Evolutionary conservation across 2,113 vertebrate genomes (phyloP).

Genomic region (Halcyon senegalensis): DNA sequence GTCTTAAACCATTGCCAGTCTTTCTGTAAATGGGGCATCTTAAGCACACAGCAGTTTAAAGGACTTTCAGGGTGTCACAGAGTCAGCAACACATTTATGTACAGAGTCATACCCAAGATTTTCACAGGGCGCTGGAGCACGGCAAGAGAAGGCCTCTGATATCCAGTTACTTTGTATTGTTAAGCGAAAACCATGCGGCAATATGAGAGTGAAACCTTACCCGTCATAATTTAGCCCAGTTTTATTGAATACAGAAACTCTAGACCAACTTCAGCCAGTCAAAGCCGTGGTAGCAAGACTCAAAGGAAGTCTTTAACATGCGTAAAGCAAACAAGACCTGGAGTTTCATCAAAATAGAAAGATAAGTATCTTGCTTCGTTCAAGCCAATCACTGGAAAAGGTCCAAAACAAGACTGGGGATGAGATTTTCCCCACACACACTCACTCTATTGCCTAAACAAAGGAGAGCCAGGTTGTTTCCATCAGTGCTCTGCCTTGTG

Average conservation of each 20-base stretch:
- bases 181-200: not conserved
- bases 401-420: not conserved
- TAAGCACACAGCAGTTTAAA: not conserved
- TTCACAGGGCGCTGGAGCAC: not conserved
- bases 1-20: not conserved
- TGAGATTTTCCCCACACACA: not conserved
- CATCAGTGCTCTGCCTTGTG: not conserved
- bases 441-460: not conserved
- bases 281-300: not conserved
- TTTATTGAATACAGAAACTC: not conserved
- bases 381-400: not conserved
- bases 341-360: not conserved
- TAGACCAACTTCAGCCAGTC: not conserved
- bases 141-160: not conserved
- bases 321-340: not conserved
- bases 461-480: not conserved
- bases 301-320: not conserved
- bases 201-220: not conserved
- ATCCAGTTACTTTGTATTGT: not conserved
- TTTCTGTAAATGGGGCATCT: not conserved
- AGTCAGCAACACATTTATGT: not conserved
- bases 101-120: not conserved
- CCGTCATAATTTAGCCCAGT: not conserved
- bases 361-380: not conserved
- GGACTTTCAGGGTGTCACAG: not conserved